A percentile compares a stretch with the other conserved stretches of the same genome.
These are phyloP conservation scores for Gadus chalcogrammus DNA, from an alignment of 2,113 vertebrate species.

Conservation along the genomic window DNA sequence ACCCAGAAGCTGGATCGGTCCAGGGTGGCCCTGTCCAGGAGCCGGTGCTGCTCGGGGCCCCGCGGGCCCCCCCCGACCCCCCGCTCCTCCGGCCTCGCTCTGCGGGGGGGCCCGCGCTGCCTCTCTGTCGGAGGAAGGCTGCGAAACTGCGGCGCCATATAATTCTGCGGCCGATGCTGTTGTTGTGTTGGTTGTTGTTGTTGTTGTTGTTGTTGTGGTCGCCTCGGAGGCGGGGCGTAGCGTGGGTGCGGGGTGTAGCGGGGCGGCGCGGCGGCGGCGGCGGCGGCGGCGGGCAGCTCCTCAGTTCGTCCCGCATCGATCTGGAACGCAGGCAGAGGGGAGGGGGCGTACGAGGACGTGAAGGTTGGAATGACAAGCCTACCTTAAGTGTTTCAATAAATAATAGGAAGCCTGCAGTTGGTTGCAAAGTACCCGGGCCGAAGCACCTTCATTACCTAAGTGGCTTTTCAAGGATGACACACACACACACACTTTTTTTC, in stretches of 20 bases:
- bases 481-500: no score
- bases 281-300: no score
- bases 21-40: slow-evolving; percentile 40
- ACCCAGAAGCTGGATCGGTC: slow-evolving; percentile 74
- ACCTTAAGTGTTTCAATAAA: no score
- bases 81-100: slow-evolving; percentile 7
- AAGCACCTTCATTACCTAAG: no score
- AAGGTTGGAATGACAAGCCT: no score
- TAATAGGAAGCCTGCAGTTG: no score
- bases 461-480: no score
- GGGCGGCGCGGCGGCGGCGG: no score
- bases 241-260: slow-evolving; percentile 1
- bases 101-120: background rate
- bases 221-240: slow-evolving; percentile 14
- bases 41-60: slow-evolving; percentile 45
- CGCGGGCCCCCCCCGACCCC: slow-evolving; percentile 9
- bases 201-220: slow-evolving; percentile 4
- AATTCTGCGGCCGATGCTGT: background rate
- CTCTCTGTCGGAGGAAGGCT: slow-evolving; percentile 42
- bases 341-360: no score
- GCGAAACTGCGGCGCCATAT: slow-evolving; percentile 2
- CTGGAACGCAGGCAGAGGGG: no score
- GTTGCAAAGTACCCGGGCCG: no score
- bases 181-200: background rate
- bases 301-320: no score